Evolutionary conservation across 2,888 invertebrate species (phyloP), one percentile per base, ranked within the genome.

Genomic region (Drosophila macrothrix): DNA sequence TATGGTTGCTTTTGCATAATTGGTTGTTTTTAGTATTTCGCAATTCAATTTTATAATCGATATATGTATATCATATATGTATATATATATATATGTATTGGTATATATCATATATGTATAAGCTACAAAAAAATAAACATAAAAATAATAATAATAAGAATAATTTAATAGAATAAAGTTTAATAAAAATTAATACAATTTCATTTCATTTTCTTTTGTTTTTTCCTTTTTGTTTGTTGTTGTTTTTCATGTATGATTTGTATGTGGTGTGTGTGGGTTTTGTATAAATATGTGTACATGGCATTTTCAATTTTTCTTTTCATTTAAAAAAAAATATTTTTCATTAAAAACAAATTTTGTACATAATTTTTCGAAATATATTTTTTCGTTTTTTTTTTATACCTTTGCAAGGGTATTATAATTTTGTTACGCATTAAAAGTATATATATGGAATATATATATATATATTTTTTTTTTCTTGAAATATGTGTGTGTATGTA

Each of bases 111-210:
- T 76, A 72, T 77, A 61, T 76, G 61, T 84, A 79, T 67, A 79
- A 68, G 60, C 85, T 83, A 83, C 58, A 83, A 83, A 81, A 80
- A 88, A 85, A 83, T 82, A 73, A 78, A 82, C 72, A 83, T 83
- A 77, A 61, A 78, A 76, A 76, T 80, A 76, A 80, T 78, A 87
- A 87, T 83, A 87, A 84, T 83, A 85, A 89, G 68, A 89, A 87
- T 89, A 89, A 88, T 89, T 87, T 88, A 89, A 89, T 87, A 87
- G 78, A 88, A 84, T 82, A 87, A 83, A 86, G 68, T 76, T 79
- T 76, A 77, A 82, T 77, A 82, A 80, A 87, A 89, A 87, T 87
- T 87, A 87, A 87, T 89, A 89, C 88, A 88, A 88, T 88, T 87
- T 85, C 73, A 73, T 81, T 88, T 83, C 33, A 9, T 53, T 73